Base-by-base conservation (phyloP, 2,113 vertebrate genomes). In the Promerops cafer region DNA sequence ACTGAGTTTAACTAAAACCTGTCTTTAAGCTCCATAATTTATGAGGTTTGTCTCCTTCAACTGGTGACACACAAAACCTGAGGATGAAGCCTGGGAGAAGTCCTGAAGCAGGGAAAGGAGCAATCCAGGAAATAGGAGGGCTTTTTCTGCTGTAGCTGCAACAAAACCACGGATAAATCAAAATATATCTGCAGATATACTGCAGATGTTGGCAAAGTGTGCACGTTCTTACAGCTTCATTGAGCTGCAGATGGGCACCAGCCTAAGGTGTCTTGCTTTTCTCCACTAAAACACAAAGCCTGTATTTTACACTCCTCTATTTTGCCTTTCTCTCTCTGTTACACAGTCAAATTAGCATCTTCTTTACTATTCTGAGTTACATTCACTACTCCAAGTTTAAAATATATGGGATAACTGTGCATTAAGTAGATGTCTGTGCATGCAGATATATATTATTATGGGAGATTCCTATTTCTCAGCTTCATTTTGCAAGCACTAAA, bases 151-250 rank as follows among this genome's bases (percentile, higher is more conserved):
- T 64, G 2, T 2, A 72, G 37, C 15, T 65, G 28, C 13, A 64
- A 49, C 0, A 0, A 85, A 94, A 37, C 24, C 53, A n/a, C 2
- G 5, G 40, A 52, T 20, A 80, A 87, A 61, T 63, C 20, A 40
- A 23, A 44, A 68, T 16, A 15, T 35, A 40, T 53, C 7, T 71
- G 49, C 28, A 40, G 49, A 23, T 40, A 13, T 24, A 40, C 6
- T 85, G 26, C 33, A 85, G 16, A 17, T 71, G 39, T 52, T 64
- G 50, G 23, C 44, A 66, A 68, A 56, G 4, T 7, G 24, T 14
- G 44, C 33, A 26, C 0, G 0, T 53, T 52, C 39, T 69, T 57
- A 42, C 17, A 76, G 60, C 63, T 85, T 37, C n/a, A 10, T 2
- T 28, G 85, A 76, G 53, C 53, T 69, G 75, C 53, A 90, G 40